Base-by-base conservation (phyloP, 2,797 vertebrate species). In the Pagetopsis macropterus region DNA sequence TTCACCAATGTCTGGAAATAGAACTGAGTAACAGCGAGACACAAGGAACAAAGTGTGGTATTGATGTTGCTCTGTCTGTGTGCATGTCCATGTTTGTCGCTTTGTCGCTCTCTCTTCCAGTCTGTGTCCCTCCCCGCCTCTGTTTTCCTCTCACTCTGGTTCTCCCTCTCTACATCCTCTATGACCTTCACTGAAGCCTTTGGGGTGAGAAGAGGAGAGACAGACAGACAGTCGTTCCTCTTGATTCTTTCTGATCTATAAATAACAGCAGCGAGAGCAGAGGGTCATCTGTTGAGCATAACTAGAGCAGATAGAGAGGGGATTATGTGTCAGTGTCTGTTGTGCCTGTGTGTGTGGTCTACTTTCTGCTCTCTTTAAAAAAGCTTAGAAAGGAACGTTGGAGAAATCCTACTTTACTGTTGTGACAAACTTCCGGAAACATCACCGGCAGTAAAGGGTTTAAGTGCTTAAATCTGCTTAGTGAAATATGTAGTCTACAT, bases 251-350 rank as follows among this genome's bases (percentile, higher is more conserved):
- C 74, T 78, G 64, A 59, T 85, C 89, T 91, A 91, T 87, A 86
- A 90, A 91, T 93, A 91, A 88, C 73, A 52, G 46, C 76, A 19
- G 77, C 83, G 70, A 58, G 8, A 60, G 70, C 64, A 45, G 73
- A 83, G 78, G 87, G 87, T 90, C 87, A 87, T 91, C 88, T 89
- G 82, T 86, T 81, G 78, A 75, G 82, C 88, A 87, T 76, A 89
- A 91, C 85, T 91, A 55, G 89, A 91, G 87, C 88, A 92, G 84
- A 91, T 84, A 86, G 87, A 87, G 79, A 41, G 61, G 56, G 59
- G 79, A 78, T 69, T 70, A 58, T 84, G 72, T 84, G 76, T 69
- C 57, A 33, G 5, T 64, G 51, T 61, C 40, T 75, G 58, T 65
- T 75, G 40, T 27, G 44, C 61, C 2, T 54, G 21, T 64, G 41